Evolutionary conservation across 2,797 vertebrate species (phyloP).

Genomic region (Xenopus petersii): DNA sequence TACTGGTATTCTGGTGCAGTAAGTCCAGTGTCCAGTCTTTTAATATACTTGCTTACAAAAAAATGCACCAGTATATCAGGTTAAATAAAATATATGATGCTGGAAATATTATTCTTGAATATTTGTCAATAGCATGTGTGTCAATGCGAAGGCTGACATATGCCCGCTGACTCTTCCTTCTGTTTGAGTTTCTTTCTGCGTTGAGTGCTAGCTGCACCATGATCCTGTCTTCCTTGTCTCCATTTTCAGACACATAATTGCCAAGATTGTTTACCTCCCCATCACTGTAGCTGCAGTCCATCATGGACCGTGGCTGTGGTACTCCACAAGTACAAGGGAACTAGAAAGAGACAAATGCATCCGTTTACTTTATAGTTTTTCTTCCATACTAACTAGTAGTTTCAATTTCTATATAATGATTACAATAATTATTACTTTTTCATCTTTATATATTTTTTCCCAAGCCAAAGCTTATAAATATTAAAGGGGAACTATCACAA

Average conservation of each 20-base stretch:
- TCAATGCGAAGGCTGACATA: constrained; percentile 82
- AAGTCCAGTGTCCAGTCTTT: constrained; percentile 27
- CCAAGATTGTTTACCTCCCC: constrained; percentile 75
- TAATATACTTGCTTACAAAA: constrained; percentile 65
- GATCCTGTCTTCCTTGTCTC: constrained; percentile 76
- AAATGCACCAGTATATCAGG: constrained; percentile 92
- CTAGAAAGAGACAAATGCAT: constrained; percentile 55
- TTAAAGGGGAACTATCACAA: too few species aligned
- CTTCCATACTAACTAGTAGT: too few species aligned
- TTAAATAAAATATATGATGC: constrained; percentile 87
- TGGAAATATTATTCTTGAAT: constrained; percentile 86
- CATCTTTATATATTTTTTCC: too few species aligned
- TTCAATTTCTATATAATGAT: too few species aligned
- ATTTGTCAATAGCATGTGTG: constrained; percentile 89
- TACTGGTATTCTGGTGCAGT: constrained; percentile 2
- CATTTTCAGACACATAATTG: constrained; percentile 70
- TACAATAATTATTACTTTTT: too few species aligned
- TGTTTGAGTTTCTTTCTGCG: constrained; percentile 68
- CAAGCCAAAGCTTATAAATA: too few species aligned
- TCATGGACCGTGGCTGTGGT: constrained; percentile 67
- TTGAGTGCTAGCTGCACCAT: constrained; percentile 79
- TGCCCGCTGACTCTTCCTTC: constrained; percentile 65
- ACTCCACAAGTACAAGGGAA: constrained; percentile 76
- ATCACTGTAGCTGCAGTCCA: constrained; percentile 79
- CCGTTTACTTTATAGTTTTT: neutral